These are phyloP conservation scores for Eucera pruinosa DNA, from an alignment of 2,888 invertebrate genomes.

Conservation along the genomic window DNA sequence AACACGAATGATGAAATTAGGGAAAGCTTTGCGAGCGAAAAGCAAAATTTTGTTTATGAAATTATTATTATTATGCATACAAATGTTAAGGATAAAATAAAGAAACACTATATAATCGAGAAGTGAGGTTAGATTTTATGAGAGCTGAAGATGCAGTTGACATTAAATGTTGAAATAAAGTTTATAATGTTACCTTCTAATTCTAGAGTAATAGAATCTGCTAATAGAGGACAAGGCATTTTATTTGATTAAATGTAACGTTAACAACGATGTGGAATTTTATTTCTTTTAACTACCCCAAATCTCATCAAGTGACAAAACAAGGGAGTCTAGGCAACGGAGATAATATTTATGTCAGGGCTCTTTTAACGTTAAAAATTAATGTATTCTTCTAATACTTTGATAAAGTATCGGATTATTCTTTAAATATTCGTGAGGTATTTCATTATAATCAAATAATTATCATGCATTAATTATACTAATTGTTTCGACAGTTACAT, in stretches of 20 bases:
- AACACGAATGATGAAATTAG: not conserved
- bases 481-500: not conserved
- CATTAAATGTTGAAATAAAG: not conserved
- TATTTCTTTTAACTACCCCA: not conserved
- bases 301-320: conserved; percentile 19
- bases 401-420: not conserved
- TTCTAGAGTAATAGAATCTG: conserved; percentile 73
- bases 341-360: not conserved
- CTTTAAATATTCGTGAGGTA: not conserved
- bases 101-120: not conserved
- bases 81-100: not conserved
- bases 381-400: not conserved
- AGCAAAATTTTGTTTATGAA: too few species aligned
- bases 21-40: not conserved
- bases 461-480: not conserved
- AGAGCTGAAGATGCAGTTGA: not conserved
- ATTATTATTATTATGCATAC: not conserved
- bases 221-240: conserved; percentile 78
- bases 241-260: conserved; percentile 27
- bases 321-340: not conserved
- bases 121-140: conserved; percentile 38
- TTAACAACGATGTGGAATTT: conserved; percentile 33
- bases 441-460: not conserved
- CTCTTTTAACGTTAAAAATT: not conserved
- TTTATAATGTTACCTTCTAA: conserved; percentile 68